A percentile compares a stretch with the other conserved stretches of the same genome.
phyloP scores from a whole-genome alignment of 2,797 vertebrate species.

The Neosalanx taihuensis region DNA sequence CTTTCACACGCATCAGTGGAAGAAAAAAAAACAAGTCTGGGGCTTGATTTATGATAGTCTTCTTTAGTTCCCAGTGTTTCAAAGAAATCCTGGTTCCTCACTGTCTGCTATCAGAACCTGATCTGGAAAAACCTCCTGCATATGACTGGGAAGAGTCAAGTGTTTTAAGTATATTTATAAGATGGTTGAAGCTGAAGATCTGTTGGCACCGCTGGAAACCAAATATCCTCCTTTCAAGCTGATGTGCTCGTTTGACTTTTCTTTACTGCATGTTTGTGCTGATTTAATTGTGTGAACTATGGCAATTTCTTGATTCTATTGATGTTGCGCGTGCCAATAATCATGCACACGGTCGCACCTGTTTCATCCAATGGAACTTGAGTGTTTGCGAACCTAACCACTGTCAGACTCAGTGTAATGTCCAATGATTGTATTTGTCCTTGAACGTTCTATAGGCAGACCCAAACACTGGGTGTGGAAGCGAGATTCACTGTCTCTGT shows the following conservation, averaged over 20 bases:
- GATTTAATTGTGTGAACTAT: no score
- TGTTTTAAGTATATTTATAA: not conserved
- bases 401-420: not conserved
- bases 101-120: not conserved
- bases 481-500: not conserved
- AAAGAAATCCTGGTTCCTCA: not conserved
- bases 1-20: no score
- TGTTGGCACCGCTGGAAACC: not conserved
- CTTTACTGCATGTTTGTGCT: not conserved
- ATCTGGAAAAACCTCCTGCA: not conserved
- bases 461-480: not conserved
- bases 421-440: not conserved
- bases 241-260: not conserved
- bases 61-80: not conserved
- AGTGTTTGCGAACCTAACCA: not conserved
- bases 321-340: not conserved
- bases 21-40: no score
- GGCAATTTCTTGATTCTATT: not conserved
- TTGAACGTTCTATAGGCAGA: slow-evolving; percentile 16
- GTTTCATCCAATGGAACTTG: not conserved
- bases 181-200: not conserved
- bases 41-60: not conserved
- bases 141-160: not conserved
- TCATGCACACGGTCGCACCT: not conserved
- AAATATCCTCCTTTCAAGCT: not conserved